Base-by-base conservation (phyloP, 2,113 vertebrate genomes). In the Bucco capensis region DNA sequence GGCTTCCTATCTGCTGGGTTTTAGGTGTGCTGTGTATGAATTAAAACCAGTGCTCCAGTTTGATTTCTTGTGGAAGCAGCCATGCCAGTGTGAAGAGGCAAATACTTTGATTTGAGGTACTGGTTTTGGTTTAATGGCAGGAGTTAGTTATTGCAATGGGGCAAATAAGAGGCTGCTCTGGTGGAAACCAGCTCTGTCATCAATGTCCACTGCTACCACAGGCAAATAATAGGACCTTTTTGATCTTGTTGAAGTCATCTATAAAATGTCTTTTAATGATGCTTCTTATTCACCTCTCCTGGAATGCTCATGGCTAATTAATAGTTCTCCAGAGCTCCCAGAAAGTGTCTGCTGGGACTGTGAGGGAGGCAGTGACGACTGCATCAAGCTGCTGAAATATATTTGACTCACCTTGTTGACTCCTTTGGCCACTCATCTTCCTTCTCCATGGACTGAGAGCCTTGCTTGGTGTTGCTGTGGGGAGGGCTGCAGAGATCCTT, bases 261-360 rank as follows among this genome's bases (percentile, higher is more conserved):
- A 28, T 9, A 79, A 87, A 42, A 56, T 74, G 89, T 13, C 72
- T 83, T n/a, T 81, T 35, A 37, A 75, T 49, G 75, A 85, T 75
- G 91, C 83, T 88, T 11, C 22, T 96, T 94, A 93, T 86, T 89
- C 88, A 92, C 17, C 78, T 78, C 18, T 66, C 54, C 79, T 42
- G 91, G 89, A 85, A 93, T 92, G 94, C 37, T 80, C 14, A 7
- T 72, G 83, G 78, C 54, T 96, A 93, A 92, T 96, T 92, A 90
- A 71, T 94, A 31, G 79, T 21, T 90, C 81, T 30, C 66, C 8
- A 73, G 70, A 27, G 25, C 88, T 93, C 83, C 91, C 88, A 50
- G 73, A 21, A 64, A 35, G 80, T 24, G 57, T 53, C 19, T 6
- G 49, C 64, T 1, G 15, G 77, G 70, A 31, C 67, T 23, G 88